phyloP scores from a whole-genome alignment of 2,113 vertebrate species.

The Neotragus pygmaeus region DNA sequence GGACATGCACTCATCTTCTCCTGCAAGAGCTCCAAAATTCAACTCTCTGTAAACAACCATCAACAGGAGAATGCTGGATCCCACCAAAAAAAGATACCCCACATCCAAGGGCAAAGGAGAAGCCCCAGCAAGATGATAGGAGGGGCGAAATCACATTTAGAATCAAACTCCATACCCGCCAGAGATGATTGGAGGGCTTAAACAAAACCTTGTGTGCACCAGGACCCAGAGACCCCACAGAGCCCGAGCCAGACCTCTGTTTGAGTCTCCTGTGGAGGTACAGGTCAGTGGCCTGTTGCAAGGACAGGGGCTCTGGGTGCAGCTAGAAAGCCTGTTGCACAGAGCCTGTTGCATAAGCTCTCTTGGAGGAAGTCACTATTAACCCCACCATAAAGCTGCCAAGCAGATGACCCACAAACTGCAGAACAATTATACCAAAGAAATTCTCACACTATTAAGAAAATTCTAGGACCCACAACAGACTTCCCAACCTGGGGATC shows the following conservation, averaged over 20 bases:
- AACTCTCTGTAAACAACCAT: not conserved
- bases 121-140: not conserved
- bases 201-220: not conserved
- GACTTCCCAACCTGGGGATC: not conserved
- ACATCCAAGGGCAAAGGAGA: not conserved
- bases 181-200: rapidly evolving
- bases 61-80: not conserved
- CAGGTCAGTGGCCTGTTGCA: not conserved
- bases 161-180: not conserved
- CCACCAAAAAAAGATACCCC: not conserved
- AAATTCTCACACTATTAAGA: not conserved
- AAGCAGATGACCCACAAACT: not conserved
- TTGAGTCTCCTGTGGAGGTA: not conserved
- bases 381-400: not conserved
- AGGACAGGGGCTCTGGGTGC: not conserved
- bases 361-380: not conserved
- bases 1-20: not conserved
- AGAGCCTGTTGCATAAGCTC: not conserved
- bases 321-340: not conserved
- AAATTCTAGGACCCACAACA: not conserved
- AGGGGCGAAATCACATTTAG: not conserved
- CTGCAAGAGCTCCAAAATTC: not conserved
- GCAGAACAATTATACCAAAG: not conserved
- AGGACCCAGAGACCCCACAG: not conserved
- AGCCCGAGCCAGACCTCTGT: not conserved